A percentile compares a stretch with the other conserved stretches of the same genome.
Evolutionary conservation across 2,797 vertebrate species (phyloP).

Genomic region (Labroides dimidiatus): DNA sequence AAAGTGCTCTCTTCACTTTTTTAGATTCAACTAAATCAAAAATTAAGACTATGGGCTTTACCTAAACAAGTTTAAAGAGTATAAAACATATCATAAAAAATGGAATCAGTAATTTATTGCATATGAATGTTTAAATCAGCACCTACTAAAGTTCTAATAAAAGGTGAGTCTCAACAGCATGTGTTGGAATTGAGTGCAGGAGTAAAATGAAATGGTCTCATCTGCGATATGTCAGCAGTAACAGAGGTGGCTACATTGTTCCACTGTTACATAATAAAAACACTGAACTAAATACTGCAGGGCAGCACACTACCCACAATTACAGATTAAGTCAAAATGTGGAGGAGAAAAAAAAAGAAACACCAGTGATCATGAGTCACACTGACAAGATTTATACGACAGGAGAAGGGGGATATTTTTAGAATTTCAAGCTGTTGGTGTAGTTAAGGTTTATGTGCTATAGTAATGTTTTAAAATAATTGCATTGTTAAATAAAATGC

Average conservation of each 20-base stretch:
- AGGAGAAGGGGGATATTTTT: too few relatives aligned
- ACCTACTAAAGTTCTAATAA: not conserved
- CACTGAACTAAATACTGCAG: not conserved
- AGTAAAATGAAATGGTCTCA: conserved; percentile 5
- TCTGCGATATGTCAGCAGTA: not conserved
- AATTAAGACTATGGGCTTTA: too few relatives aligned
- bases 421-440: too few relatives aligned
- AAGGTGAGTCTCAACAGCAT: not conserved
- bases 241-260: conserved; percentile 5
- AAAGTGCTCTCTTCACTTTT: too few relatives aligned
- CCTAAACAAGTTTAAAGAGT: too few relatives aligned
- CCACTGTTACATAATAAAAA: not conserved
- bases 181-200: not conserved
- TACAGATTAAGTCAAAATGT: conserved; percentile 1
- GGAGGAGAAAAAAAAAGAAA: conserved; percentile 17
- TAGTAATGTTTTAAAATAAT: too few relatives aligned
- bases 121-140: too few relatives aligned
- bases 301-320: not conserved
- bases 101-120: too few relatives aligned
- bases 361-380: conserved; percentile 7
- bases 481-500: too few relatives aligned
- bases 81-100: too few relatives aligned
- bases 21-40: too few relatives aligned
- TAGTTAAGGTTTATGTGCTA: too few relatives aligned
- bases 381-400: conserved; percentile 7